A percentile compares a stretch with the other conserved stretches of the same genome.
Evolutionary conservation across 2,113 vertebrate genomes (phyloP).

Genomic region (Sebastes fasciatus): DNA sequence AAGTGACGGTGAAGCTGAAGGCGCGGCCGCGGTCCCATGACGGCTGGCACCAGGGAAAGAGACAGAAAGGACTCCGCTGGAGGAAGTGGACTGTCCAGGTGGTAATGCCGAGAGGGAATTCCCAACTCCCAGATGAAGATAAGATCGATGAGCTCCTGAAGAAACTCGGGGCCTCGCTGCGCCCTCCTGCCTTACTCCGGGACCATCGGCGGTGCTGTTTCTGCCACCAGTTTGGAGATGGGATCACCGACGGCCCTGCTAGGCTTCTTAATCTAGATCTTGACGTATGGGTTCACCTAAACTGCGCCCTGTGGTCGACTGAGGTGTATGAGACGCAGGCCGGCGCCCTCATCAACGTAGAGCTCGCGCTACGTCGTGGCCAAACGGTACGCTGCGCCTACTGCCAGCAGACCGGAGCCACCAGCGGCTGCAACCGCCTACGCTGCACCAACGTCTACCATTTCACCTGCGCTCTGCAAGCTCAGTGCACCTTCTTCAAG

Average conservation of each 20-base stretch:
- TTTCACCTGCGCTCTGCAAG: slow-evolving; percentile 96
- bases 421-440: slow-evolving; percentile 95
- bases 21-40: slow-evolving; percentile 87
- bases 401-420: slow-evolving; percentile 95
- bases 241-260: slow-evolving; percentile 93
- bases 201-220: slow-evolving; percentile 96
- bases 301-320: slow-evolving; percentile 98
- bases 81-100: slow-evolving; percentile 96
- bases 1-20: slow-evolving; percentile 95
- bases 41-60: slow-evolving; percentile 87
- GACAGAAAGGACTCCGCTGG: slow-evolving; percentile 95
- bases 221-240: slow-evolving; percentile 96
- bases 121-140: slow-evolving; percentile 90
- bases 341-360: slow-evolving; percentile 98
- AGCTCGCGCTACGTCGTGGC: slow-evolving; percentile 91
- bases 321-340: slow-evolving; percentile 99
- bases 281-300: slow-evolving; percentile 97
- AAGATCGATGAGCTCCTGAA: slow-evolving; percentile 92
- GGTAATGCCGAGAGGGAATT: slow-evolving; percentile 88
- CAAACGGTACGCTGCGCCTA: slow-evolving; percentile 93
- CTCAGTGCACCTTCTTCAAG: slow-evolving; percentile 99
- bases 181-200: slow-evolving; percentile 87
- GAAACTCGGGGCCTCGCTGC: slow-evolving; percentile 91
- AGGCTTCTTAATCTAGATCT: slow-evolving; percentile 96
- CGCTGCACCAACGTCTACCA: slow-evolving; percentile 98